A percentile compares a stretch with the other conserved stretches of the same genome.
phyloP scores from a whole-genome alignment of 2,888 invertebrate genomes.

The Zaprionus lineosus region DNA sequence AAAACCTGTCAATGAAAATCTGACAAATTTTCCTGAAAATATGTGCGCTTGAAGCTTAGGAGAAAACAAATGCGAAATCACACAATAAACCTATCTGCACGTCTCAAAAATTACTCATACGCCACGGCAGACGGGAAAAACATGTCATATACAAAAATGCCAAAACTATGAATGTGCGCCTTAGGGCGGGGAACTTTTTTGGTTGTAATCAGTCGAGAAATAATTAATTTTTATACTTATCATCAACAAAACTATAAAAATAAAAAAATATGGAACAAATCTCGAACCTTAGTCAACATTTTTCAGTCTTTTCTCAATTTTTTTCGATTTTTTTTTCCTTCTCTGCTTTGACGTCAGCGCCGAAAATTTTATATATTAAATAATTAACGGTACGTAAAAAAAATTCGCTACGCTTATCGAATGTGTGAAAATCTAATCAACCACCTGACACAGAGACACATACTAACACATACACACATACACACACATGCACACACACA shows the following conservation, averaged over 20 bases:
- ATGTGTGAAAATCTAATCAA: conserved; percentile 64
- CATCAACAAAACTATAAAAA: too few species aligned
- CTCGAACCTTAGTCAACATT: conserved; percentile 48
- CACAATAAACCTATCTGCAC: background rate
- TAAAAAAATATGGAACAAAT: background rate
- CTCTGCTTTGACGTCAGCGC: conserved; percentile 35
- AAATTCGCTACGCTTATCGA: conserved; percentile 33
- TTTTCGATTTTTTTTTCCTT: background rate
- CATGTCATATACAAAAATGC: too few species aligned
- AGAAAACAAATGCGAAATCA: conserved; percentile 6
- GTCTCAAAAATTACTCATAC: conserved; percentile 43
- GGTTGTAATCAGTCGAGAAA: conserved; percentile 19
- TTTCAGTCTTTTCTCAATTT: background rate
- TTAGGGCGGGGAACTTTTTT: conserved; percentile 7
- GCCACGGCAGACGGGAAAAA: conserved; percentile 38
- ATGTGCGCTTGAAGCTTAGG: too few species aligned
- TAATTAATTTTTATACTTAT: conserved; percentile 7
- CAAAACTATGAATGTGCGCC: too few species aligned
- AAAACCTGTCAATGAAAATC: conserved; percentile 46
- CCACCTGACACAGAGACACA: conserved; percentile 10
- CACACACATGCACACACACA: background rate
- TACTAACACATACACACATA: background rate
- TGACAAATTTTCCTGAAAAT: conserved; percentile 33
- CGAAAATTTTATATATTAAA: background rate
- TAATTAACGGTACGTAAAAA: conserved; percentile 56